Evolutionary conservation across 2,888 invertebrate genomes (phyloP), one percentile per base, ranked within the genome.

Genomic region (Heliconius cydno): DNA sequence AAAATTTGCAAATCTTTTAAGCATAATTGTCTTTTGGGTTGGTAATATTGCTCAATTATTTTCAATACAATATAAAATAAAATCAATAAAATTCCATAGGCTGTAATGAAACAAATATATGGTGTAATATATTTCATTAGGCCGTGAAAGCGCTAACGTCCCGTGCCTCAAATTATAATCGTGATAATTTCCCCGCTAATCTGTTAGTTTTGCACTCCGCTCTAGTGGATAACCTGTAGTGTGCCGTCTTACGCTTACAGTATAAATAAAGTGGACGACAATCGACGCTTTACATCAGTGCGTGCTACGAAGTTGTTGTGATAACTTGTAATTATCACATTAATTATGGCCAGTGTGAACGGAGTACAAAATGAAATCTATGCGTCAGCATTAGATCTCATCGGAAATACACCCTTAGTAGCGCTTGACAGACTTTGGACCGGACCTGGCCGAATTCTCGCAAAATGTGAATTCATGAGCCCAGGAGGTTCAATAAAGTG

Each of bases 381-480:
- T 82, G 83, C 91, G 12, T 94, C 94, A 2, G 94, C 94, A 2
- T 82, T 94, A 80, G 94, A 94, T 2, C 90, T 94, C 2, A 94
- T 94, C 84, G 94, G 94, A 7, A 91, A 93, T 82, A 94, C 94
- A 3, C 94, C 94, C 6, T 86, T 94, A 38, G 90, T 94, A n/a
- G 94, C 94, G 3, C 87, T 94, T 65, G 94, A 94, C 81, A 91
- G 94, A 65, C 80, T 94, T 2, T 87, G 94, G 82, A 81, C 91
- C 1, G 94, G 94, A 3, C 94, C 94, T 2, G 94, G 94, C 12
- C 86, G 94, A 57, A 90, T 94, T 79, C 85, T 94, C 65, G 94
- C 90, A 4, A 94, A 94, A 90, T 94, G 94, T 87, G 94, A 94
- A 84, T 94, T 92, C 80, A 94, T 94, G 93, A 94, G 94, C 78